Evolutionary conservation across 2,888 invertebrate species (phyloP), one percentile per base, ranked within the genome.

Genomic region (Tricholauxania praeusta): DNA sequence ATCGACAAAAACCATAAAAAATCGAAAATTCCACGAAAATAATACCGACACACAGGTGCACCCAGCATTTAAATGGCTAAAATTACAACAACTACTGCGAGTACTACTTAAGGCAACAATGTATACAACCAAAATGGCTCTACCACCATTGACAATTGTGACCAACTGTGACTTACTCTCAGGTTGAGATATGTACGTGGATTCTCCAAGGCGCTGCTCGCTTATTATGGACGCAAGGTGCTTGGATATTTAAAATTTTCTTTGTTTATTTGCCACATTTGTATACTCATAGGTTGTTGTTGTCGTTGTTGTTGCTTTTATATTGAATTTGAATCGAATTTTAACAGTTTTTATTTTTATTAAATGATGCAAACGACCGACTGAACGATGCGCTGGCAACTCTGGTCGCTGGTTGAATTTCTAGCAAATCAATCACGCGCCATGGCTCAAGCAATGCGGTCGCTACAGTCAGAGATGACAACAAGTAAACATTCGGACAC

Each of bases 391-490:
- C 39, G 10, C 39, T 39, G 39, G 39, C 7, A 39, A 39, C 39
- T 39, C 39, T 39, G 39, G 6, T 39, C 10, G 10, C 39, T 39
- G 6, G 39, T 70, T 47, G 63, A 70, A 55, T 70, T 70, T 70
- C 53, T 62, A 70, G 63, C 19, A 63, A 70, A 70, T 63, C 63
- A 63, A 70, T 63, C 70, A 70, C 15, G 62, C 70, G 69, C 51
- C 22, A 32, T 19, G 22, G 19, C 22, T 63, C 17, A 48, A 15
- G 28, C 64, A 51, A 19, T 64, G 22, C 22, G n/a, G 15, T 47
- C 14, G 55, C 47, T 14, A 32, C 10, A 22, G 32, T 32, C 32
- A 57, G 12, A n/a, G 22, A 14, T 57, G 55, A 66, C 39, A 17
- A n/a, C 4, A 39, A 39, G 39, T 4, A 39, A 39, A 10, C 39